Evolutionary conservation across 2,797 vertebrate species (phyloP).

Genomic region (Brachymystax lenok): DNA sequence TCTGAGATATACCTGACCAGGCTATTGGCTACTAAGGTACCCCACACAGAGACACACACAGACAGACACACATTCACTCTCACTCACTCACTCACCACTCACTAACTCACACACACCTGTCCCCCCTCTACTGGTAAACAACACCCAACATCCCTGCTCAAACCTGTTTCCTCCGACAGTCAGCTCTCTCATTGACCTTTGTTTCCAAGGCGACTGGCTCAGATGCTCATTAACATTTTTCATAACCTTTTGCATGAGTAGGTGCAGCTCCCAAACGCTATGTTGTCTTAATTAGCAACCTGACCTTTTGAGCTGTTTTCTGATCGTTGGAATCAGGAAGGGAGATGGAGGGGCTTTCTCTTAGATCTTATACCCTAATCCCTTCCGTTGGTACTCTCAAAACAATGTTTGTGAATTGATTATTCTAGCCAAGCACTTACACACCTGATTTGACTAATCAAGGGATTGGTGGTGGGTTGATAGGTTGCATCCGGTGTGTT

Average conservation of each 20-base stretch:
- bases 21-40: constrained; percentile 88
- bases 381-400: neutral
- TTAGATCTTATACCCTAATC: neutral
- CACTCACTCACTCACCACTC: no score
- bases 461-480: neutral
- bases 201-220: constrained; percentile 62
- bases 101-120: no score
- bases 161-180: constrained; percentile 51
- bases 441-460: neutral
- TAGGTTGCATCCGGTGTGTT: neutral
- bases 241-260: constrained; percentile 72
- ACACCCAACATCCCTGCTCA: constrained; percentile 33
- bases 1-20: constrained; percentile 97
- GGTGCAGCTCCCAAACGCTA: constrained; percentile 44
- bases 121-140: no score
- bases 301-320: constrained; percentile 81
- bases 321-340: neutral
- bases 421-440: neutral
- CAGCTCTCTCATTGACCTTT: constrained; percentile 68
- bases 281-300: constrained; percentile 75
- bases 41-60: constrained; percentile 8
- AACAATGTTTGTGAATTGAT: neutral
- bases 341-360: neutral
- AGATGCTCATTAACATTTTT: constrained; percentile 78
- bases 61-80: neutral